Base-by-base conservation (phyloP, 2,113 vertebrate genomes). In the Thomomys bottae region DNA sequence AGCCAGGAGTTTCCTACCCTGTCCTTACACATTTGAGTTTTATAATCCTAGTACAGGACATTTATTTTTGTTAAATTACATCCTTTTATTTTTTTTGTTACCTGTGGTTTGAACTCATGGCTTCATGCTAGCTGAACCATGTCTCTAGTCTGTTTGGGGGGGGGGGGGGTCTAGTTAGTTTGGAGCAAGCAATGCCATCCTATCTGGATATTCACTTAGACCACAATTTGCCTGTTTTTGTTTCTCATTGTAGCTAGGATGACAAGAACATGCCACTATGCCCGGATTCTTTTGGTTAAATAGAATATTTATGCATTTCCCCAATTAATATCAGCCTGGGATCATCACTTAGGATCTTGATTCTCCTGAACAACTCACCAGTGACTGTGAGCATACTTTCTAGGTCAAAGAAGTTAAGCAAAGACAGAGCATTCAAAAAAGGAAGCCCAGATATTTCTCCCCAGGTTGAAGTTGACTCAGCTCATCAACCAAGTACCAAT, bases 1-100 rank as follows among this genome's bases (percentile, higher is more conserved):
- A 92, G 36, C 30, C 36, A 80, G 63, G 21, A 90, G 14, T 57
- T 70, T 61, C 26, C 32, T 42, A 57, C 63, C 20, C 70, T 88
- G 24, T 75, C 40, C 71, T 72, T n/a, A 61, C 18, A n/a, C 42
- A 94, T 2, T 38, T 88, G 78, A 57, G 42, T 34, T 76, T 86
- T 63, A 72, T 54, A 63, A 67, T 87, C 45, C 18, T 34, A 42
- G 12, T 61, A 26, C 18, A 76, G 18, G 49, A 54, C 23, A 76
- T 88, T 75, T 71, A 21, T 81, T 94, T 94, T 76, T 88, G 15
- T 72, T 71, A 34, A 80, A 59, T 81, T 54, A 15, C 49, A 54
- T 54, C 49, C n/a, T n/a, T n/a, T n/a, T n/a, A n/a, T 54, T 54
- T 54, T 54, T 54, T 54, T 54, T 12, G 49, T 54, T 12, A 15